Percentiles rank a stretch among this genome's conserved stretches.
Conservation (phyloP, 2,113 vertebrate genomes). For the Serinus canaria region DNA sequence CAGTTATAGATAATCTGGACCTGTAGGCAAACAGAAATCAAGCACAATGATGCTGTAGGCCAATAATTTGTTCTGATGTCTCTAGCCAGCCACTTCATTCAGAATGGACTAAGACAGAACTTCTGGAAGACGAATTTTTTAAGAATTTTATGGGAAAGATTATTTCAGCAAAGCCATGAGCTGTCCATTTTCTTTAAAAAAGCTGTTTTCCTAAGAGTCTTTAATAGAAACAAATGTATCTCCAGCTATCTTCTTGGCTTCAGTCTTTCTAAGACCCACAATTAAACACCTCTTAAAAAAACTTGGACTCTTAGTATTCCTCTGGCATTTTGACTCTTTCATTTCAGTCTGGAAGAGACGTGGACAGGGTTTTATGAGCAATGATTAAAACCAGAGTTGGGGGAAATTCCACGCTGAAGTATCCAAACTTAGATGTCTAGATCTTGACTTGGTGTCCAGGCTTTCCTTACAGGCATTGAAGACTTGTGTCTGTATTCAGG, state of each 20-base stretch:
- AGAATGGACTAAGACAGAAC: background rate
- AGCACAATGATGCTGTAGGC: background rate
- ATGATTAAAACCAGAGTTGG: background rate
- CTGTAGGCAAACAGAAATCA: background rate
- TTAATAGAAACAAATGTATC: background rate
- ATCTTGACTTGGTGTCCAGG: background rate
- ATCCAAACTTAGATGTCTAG: background rate
- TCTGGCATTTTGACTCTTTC: background rate
- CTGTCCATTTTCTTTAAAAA: background rate
- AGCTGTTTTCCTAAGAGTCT: background rate
- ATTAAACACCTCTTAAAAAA: background rate
- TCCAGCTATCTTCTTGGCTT: background rate
- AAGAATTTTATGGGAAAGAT: background rate
- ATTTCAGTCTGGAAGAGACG: background rate
- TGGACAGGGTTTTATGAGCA: background rate
- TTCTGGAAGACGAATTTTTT: background rate
- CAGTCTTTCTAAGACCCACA: background rate
- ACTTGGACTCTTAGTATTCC: background rate
- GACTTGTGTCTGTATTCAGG: background rate
- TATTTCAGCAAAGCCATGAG: background rate
- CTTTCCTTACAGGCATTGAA: background rate
- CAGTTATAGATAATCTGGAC: background rate
- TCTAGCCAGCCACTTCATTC: background rate
- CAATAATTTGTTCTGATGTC: background rate
- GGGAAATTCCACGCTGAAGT: background rate